A percentile compares a stretch with the other conserved stretches of the same genome.
phyloP scores from a whole-genome alignment of 2,797 vertebrate genomes.

The Oophaga sylvatica region DNA sequence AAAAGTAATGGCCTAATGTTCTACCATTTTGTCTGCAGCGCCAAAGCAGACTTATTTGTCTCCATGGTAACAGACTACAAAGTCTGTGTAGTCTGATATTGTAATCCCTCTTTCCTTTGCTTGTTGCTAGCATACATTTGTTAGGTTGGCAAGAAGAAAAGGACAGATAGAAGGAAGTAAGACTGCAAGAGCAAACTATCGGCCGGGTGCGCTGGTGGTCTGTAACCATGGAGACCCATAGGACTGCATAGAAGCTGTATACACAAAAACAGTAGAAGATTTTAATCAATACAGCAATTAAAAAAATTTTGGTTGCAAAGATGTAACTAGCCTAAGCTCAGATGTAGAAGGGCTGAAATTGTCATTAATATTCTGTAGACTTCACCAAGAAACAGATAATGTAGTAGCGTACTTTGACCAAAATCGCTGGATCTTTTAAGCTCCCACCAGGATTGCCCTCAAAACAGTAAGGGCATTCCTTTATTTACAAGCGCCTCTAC shows the following conservation, averaged over 20 bases:
- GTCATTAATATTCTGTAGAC: background rate
- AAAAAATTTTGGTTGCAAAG: background rate
- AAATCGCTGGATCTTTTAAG: background rate
- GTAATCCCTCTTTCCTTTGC: background rate
- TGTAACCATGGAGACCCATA: background rate
- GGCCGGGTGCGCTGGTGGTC: background rate
- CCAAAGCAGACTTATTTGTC: background rate
- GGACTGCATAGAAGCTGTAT: background rate
- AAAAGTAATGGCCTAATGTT: background rate
- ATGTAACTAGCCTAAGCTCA: background rate
- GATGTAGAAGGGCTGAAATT: background rate
- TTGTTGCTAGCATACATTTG: background rate
- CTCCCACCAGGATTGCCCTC: background rate
- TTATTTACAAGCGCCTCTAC: background rate
- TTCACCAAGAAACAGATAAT: background rate
- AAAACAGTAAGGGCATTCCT: background rate
- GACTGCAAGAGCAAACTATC: background rate
- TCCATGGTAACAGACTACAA: background rate
- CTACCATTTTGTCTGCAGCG: background rate
- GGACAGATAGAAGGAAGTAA: background rate
- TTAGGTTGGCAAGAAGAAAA: background rate
- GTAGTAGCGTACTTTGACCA: background rate
- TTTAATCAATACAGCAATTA: background rate
- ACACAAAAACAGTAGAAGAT: background rate
- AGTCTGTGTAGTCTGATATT: background rate